phyloP scores from a whole-genome alignment of 2,797 vertebrate species.

The Syngnathus acus region DNA sequence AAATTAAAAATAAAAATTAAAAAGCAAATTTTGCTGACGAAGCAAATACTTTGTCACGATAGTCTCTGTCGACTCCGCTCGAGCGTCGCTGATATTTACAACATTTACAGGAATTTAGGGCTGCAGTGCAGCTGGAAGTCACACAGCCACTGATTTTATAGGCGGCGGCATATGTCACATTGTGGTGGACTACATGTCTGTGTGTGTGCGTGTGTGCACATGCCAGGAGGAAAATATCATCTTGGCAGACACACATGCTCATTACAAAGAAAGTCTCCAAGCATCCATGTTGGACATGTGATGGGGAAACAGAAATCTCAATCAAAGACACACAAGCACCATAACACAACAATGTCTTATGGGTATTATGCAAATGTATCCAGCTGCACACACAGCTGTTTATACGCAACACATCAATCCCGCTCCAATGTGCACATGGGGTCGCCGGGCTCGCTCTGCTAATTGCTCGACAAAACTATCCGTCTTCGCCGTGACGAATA shows the following conservation, averaged over 20 bases:
- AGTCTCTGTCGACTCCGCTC: not conserved
- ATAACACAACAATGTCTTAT: slow-evolving; percentile 13
- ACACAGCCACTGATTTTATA: slow-evolving; percentile 30
- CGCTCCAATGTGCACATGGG: not conserved
- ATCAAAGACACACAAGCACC: not conserved
- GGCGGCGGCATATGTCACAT: slow-evolving; percentile 29
- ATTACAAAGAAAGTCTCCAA: not conserved
- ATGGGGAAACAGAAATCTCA: not conserved
- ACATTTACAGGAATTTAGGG: slow-evolving; percentile 33
- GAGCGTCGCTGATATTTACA: slow-evolving; percentile 5
- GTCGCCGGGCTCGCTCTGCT: not conserved
- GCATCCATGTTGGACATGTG: not conserved
- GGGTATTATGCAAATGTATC: slow-evolving; percentile 30
- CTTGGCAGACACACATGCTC: not conserved
- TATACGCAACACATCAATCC: slow-evolving; percentile 21
- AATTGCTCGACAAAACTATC: not conserved
- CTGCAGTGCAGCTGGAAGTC: slow-evolving; percentile 22
- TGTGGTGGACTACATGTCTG: slow-evolving; percentile 3
- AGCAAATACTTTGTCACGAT: slow-evolving; percentile 4
- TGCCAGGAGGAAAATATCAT: not conserved
- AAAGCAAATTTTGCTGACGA: slow-evolving; percentile 17
- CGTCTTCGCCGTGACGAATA: slow-evolving; percentile 40
- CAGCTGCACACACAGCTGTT: slow-evolving; percentile 33
- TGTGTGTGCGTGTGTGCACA: no score
- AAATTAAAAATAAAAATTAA: not conserved